These are phyloP conservation scores for Pyxicephalus adspersus DNA, from an alignment of 2,113 vertebrate species.

Conservation along the genomic window DNA sequence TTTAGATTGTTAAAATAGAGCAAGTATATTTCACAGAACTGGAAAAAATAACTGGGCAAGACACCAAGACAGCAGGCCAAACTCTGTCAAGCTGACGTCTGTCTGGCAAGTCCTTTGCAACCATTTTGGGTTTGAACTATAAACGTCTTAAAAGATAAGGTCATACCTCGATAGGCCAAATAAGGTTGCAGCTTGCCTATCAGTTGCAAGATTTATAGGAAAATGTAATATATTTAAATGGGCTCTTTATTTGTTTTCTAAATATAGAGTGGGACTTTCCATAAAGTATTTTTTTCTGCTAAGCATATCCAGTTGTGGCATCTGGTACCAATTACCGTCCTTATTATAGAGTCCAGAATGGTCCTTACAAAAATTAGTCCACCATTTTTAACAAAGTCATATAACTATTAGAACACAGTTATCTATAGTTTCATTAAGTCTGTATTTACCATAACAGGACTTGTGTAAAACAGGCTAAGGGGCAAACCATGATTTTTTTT, in stretches of 20 bases:
- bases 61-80: conserved; percentile 44
- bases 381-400: too few species aligned
- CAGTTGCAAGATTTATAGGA: neutral
- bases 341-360: too few species aligned
- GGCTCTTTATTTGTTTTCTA: neutral
- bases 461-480: too few species aligned
- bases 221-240: too few species aligned
- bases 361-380: too few species aligned
- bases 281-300: neutral
- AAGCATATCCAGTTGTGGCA: neutral
- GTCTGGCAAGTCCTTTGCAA: conserved; percentile 4
- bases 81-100: conserved; percentile 21
- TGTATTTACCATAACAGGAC: too few species aligned
- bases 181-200: conserved; percentile 14
- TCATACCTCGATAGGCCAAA: neutral
- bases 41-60: conserved; percentile 43
- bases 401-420: too few species aligned
- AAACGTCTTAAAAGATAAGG: conserved; percentile 23
- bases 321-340: too few species aligned
- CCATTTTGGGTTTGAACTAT: conserved; percentile 27
- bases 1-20: conserved; percentile 36
- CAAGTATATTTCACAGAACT: conserved; percentile 39
- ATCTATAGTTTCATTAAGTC: too few species aligned
- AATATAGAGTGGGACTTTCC: neutral
- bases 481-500: too few species aligned